Conservation (phyloP, 2,797 vertebrate species). For the Siniperca scherzeri region DNA sequence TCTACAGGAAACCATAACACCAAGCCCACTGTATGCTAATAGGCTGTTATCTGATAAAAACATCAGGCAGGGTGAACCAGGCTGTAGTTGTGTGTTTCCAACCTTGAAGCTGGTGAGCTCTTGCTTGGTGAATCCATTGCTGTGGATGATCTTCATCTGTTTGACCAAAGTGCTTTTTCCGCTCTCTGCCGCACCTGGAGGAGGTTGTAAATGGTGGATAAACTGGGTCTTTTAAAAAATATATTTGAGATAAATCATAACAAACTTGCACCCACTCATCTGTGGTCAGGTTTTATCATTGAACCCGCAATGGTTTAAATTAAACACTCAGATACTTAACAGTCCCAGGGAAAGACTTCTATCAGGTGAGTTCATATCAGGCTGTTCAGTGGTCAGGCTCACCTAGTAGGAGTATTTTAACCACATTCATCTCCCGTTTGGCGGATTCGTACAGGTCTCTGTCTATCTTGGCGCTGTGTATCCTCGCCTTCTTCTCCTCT, state of each 20-base stretch:
- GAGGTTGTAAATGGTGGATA: not conserved
- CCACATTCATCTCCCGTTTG: slow-evolving; percentile 85
- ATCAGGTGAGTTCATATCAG: not conserved
- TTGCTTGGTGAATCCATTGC: slow-evolving; percentile 85
- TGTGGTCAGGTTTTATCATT: not conserved
- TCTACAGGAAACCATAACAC: not conserved
- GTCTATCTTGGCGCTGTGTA: slow-evolving; percentile 82
- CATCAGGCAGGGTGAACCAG: not conserved
- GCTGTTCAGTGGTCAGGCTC: slow-evolving; percentile 52
- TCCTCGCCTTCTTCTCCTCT: slow-evolving; percentile 83
- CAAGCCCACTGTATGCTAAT: slow-evolving; percentile 34
- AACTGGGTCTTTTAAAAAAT: not conserved
- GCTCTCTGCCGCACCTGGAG: slow-evolving; percentile 87
- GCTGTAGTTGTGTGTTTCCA: slow-evolving; percentile 24
- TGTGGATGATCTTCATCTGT: slow-evolving; percentile 91
- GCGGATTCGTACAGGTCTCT: slow-evolving; percentile 83
- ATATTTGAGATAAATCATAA: not conserved
- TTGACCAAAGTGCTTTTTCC: slow-evolving; percentile 89
- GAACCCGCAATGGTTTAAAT: not conserved
- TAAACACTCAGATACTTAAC: not conserved
- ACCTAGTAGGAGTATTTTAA: slow-evolving; percentile 87
- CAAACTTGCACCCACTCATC: not conserved
- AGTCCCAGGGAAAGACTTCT: not conserved
- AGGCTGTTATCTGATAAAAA: slow-evolving; percentile 20
- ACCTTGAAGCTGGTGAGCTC: slow-evolving; percentile 88